Conservation (phyloP, 2,113 vertebrate genomes). For the Scophthalmus maximus region DNA sequence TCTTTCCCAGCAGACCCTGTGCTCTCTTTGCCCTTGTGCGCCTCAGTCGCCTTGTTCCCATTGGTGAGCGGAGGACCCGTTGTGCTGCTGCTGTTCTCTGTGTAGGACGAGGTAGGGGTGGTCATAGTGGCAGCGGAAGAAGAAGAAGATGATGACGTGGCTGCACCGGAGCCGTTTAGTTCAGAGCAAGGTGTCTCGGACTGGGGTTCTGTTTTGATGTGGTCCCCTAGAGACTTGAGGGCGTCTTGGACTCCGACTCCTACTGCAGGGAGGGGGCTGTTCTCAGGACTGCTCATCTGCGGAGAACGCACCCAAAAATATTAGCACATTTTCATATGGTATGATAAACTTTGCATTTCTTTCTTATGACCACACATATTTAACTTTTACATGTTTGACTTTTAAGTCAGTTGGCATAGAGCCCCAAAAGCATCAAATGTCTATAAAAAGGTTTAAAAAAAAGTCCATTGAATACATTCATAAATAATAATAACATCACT, state of each 20-base stretch:
- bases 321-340: background rate
- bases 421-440: too few species aligned
- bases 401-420: too few species aligned
- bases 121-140: conserved; percentile 44
- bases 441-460: too few species aligned
- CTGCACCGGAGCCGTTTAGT: conserved; percentile 46
- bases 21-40: conserved; percentile 8
- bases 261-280: conserved; percentile 84
- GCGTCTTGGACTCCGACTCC: conserved; percentile 86
- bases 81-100: background rate
- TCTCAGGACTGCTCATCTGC: conserved; percentile 96
- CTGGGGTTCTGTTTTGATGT: conserved; percentile 89
- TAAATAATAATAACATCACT: too few species aligned
- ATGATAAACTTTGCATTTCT: too few species aligned
- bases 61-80: conserved; percentile 84
- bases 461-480: too few species aligned
- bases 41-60: conserved; percentile 81
- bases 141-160: conserved; percentile 42
- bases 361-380: too few species aligned
- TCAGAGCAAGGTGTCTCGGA: conserved; percentile 83
- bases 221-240: conserved; percentile 86
- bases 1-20: conserved; percentile 82
- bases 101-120: conserved; percentile 48
- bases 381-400: too few species aligned
- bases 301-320: conserved; percentile 3